Conservation (phyloP, 2,888 invertebrate genomes). For the Dynastes maya region DNA sequence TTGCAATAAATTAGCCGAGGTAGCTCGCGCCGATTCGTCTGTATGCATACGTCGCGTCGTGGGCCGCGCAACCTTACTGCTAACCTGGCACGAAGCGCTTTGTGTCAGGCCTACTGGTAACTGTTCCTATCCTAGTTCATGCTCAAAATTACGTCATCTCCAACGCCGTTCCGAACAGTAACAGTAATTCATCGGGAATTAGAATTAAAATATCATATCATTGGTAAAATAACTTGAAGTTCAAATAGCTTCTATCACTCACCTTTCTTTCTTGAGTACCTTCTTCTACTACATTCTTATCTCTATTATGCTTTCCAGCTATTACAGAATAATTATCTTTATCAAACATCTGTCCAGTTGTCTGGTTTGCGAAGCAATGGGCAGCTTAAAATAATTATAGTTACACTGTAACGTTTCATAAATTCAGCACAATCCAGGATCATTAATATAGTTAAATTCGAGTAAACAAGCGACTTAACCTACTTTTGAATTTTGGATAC, state of each 20-base stretch:
- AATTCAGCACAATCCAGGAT: background rate
- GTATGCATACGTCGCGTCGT: too few relatives aligned
- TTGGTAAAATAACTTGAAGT: too few relatives aligned
- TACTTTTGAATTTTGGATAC: background rate
- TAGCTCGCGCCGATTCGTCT: too few relatives aligned
- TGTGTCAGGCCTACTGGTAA: too few relatives aligned
- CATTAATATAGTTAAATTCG: background rate
- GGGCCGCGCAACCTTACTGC: too few relatives aligned
- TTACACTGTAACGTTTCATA: background rate
- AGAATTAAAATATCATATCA: too few relatives aligned
- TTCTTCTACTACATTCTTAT: background rate
- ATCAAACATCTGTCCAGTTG: background rate
- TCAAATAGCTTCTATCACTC: background rate
- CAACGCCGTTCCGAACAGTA: too few relatives aligned
- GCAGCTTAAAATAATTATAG: background rate
- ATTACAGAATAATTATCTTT: background rate
- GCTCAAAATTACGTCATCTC: too few relatives aligned
- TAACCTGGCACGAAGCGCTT: too few relatives aligned
- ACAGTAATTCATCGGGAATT: too few relatives aligned
- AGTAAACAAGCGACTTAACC: background rate
- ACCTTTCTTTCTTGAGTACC: constrained; percentile 14
- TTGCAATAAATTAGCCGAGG: too few relatives aligned
- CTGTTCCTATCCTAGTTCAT: too few relatives aligned
- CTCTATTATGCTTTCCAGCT: constrained; percentile 15
- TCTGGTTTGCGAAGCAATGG: constrained; percentile 7